Percentiles rank a stretch among this genome's conserved stretches.
Conservation (phyloP, 2,797 vertebrate genomes). For the Neosilurus mollespiculum region DNA sequence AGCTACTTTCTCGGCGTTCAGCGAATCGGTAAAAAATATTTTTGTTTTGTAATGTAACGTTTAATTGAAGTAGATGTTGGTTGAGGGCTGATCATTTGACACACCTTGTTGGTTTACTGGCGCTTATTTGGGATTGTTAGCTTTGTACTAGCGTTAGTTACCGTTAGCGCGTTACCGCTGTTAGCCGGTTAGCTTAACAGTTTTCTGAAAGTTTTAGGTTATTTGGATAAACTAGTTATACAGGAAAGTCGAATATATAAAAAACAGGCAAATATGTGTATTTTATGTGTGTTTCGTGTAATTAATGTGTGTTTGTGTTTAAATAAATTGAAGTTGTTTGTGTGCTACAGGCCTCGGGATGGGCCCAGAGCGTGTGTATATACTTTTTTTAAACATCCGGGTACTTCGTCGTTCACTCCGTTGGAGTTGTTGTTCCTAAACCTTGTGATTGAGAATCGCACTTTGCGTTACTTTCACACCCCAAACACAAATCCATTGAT, state of each 20-base stretch:
- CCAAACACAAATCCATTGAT: background rate
- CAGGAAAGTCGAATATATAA: background rate
- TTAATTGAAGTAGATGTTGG: background rate
- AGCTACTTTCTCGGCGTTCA: conserved; percentile 8
- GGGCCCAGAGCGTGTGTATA: background rate
- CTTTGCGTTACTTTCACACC: background rate
- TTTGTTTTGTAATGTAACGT: no score
- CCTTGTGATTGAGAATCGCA: background rate
- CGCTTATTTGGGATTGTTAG: background rate
- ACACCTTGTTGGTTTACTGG: background rate
- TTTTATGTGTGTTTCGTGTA: background rate
- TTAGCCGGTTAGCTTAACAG: conserved; percentile 15
- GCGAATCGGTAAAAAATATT: conserved; percentile 21
- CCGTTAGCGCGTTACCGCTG: background rate
- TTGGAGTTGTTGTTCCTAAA: no score
- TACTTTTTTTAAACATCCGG: background rate
- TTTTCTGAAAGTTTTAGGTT: background rate
- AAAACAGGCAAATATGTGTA: no score
- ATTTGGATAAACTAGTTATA: background rate
- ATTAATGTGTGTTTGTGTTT: no score
- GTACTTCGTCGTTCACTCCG: background rate
- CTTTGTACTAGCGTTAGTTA: background rate
- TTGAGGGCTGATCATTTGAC: background rate
- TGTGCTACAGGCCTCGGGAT: conserved; percentile 6
- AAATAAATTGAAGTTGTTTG: background rate